These are phyloP conservation scores for Vulpes lagopus DNA, from an alignment of 2,113 vertebrate genomes.

Conservation along the genomic window DNA sequence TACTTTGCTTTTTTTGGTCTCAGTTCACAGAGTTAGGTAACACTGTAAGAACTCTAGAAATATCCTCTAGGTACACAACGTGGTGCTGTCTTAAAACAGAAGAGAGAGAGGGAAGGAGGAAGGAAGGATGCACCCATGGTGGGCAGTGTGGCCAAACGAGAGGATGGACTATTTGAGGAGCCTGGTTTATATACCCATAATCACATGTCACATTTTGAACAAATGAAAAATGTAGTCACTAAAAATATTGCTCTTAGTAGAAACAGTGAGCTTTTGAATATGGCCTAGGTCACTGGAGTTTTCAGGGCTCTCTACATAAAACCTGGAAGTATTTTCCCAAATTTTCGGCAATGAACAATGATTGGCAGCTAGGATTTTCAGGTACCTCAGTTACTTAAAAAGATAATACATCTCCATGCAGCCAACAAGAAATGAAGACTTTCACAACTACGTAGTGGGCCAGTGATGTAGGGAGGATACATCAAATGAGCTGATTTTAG, in stretches of 20 bases:
- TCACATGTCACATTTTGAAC: neutral
- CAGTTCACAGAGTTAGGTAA: neutral
- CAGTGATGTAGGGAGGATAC: neutral
- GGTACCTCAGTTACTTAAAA: neutral
- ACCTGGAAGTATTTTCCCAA: neutral
- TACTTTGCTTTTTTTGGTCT: neutral
- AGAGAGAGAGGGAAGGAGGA: fast-evolving
- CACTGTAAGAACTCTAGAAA: neutral
- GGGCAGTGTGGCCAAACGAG: neutral
- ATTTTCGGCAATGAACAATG: neutral
- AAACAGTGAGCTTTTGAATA: constrained; percentile 7
- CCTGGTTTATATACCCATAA: neutral
- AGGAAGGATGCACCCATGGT: neutral
- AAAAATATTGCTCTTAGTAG: neutral
- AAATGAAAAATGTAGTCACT: neutral
- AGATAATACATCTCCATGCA: neutral
- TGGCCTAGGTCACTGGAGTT: neutral
- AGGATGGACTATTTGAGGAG: neutral
- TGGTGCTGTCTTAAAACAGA: neutral
- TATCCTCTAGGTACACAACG: neutral
- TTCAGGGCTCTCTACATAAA: constrained; percentile 32
- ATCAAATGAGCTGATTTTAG: neutral
- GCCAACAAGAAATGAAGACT: neutral
- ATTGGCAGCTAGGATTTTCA: constrained; percentile 16
- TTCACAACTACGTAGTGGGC: neutral